phyloP scores from a whole-genome alignment of 2,888 invertebrate species.

The Philhelius pedissequus region DNA sequence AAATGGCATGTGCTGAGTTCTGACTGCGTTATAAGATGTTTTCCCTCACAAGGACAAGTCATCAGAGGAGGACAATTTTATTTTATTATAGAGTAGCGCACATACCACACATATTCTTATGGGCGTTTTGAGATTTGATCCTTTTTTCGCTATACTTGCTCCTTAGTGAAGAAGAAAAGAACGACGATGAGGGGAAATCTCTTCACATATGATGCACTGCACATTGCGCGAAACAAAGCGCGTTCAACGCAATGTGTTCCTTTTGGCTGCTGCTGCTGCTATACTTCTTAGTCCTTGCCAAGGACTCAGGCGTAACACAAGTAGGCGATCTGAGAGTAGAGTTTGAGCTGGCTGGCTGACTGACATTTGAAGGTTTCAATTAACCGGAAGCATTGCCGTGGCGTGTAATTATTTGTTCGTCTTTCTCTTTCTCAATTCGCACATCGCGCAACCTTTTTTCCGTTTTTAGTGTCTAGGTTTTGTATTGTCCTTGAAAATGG shows the following conservation, averaged over 20 bases:
- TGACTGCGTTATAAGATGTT: slow-evolving; percentile 34
- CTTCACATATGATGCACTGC: slow-evolving; percentile 46
- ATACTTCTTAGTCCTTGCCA: slow-evolving; percentile 11
- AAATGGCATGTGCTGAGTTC: slow-evolving; percentile 64
- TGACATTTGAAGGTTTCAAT: slow-evolving; percentile 67
- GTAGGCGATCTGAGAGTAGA: slow-evolving; percentile 37
- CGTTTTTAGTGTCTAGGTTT: slow-evolving; percentile 49
- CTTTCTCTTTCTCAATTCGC: slow-evolving; percentile 52
- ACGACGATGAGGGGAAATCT: slow-evolving; percentile 9
- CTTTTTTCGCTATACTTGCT: slow-evolving; percentile 38
- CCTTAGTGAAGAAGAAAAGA: too few relatives aligned
- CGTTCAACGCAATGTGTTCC: slow-evolving; percentile 72
- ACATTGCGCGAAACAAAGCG: slow-evolving; percentile 62
- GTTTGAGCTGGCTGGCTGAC: slow-evolving; percentile 23
- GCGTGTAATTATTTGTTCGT: slow-evolving; percentile 56
- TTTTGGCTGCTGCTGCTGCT: slow-evolving; percentile 37
- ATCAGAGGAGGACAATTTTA: slow-evolving; percentile 62
- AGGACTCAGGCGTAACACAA: slow-evolving; percentile 35
- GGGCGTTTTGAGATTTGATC: slow-evolving; percentile 68
- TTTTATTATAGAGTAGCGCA: slow-evolving; percentile 34
- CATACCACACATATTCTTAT: slow-evolving; percentile 39
- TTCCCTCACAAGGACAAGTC: slow-evolving; percentile 41
- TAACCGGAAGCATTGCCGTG: slow-evolving; percentile 64
- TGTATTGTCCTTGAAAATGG: slow-evolving; percentile 65
- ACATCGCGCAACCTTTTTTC: slow-evolving; percentile 57